Percentiles rank a stretch among this genome's conserved stretches.
These are phyloP conservation scores for Bicyclus anynana DNA, from an alignment of 1,140 invertebrate genomes.

Conservation along the genomic window DNA sequence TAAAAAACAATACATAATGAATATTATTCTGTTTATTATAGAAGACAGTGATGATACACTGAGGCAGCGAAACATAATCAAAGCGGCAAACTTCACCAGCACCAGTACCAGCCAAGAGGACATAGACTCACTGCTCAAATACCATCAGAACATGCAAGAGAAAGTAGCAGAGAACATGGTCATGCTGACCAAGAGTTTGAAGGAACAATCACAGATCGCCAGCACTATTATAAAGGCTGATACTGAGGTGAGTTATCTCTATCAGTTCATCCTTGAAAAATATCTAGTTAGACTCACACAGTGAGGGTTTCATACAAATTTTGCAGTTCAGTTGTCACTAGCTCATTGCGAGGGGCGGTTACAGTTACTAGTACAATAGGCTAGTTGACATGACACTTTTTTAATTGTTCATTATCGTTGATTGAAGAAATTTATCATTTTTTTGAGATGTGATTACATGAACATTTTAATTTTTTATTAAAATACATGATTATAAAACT, in stretches of 20 bases:
- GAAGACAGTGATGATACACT: constrained; percentile 65
- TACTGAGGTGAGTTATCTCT: constrained; percentile 81
- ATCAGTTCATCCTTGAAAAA: too few species aligned
- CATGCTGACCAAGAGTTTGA: constrained; percentile 89
- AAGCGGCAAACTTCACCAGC: constrained; percentile 66
- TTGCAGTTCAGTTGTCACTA: too few species aligned
- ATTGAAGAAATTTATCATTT: too few species aligned
- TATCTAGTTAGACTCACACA: too few species aligned
- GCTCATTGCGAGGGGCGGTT: too few species aligned
- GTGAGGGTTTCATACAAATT: too few species aligned
- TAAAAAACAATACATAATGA: not conserved
- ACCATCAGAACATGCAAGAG: constrained; percentile 92
- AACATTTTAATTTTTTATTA: too few species aligned
- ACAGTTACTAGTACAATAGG: too few species aligned
- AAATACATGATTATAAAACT: too few species aligned
- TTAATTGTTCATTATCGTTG: too few species aligned
- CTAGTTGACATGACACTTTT: too few species aligned
- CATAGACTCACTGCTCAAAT: constrained; percentile 88
- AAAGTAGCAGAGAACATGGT: constrained; percentile 96
- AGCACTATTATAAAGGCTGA: constrained; percentile 92
- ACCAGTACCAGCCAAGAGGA: constrained; percentile 79
- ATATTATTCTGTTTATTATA: constrained; percentile 28
- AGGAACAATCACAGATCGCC: constrained; percentile 91
- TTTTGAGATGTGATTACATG: too few species aligned
- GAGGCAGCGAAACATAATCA: constrained; percentile 69